Evolutionary conservation across 2,113 vertebrate genomes (phyloP).

Genomic region (Muntiacus reevesi): DNA sequence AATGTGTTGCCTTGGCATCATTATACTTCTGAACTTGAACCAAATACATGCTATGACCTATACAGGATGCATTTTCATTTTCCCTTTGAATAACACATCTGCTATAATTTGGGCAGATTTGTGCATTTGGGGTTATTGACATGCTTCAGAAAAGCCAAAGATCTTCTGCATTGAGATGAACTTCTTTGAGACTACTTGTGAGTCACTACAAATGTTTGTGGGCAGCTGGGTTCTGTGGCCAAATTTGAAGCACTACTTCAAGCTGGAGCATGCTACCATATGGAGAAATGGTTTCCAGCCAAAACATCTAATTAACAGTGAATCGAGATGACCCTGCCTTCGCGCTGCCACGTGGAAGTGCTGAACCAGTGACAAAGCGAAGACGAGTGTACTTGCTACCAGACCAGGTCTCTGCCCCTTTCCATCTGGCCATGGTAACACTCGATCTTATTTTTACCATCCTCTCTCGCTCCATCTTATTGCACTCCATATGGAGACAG

Average conservation of each 20-base stretch:
- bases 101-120: not conserved
- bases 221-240: conserved; percentile 47
- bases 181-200: conserved; percentile 9
- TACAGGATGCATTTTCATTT: not conserved
- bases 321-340: conserved; percentile 46
- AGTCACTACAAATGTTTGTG: conserved; percentile 53
- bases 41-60: not conserved
- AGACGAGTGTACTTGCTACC: conserved; percentile 8
- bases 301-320: conserved; percentile 71
- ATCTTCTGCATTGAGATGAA: not conserved
- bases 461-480: not conserved
- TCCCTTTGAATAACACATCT: not conserved
- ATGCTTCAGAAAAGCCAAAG: conserved; percentile 13
- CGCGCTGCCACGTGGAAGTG: not conserved
- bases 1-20: not conserved
- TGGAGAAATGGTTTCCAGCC: conserved; percentile 55
- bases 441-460: not conserved
- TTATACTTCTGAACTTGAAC: not conserved
- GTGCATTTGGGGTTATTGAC: not conserved
- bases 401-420: conserved; percentile 14
- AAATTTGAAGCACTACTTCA: conserved; percentile 48
- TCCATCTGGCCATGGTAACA: conserved; percentile 44
- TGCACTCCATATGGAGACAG: conserved; percentile 9
- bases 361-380: conserved; percentile 44
- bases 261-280: conserved; percentile 55